phyloP scores from a whole-genome alignment of 2,113 vertebrate genomes.

The Muscicapa adusta region DNA sequence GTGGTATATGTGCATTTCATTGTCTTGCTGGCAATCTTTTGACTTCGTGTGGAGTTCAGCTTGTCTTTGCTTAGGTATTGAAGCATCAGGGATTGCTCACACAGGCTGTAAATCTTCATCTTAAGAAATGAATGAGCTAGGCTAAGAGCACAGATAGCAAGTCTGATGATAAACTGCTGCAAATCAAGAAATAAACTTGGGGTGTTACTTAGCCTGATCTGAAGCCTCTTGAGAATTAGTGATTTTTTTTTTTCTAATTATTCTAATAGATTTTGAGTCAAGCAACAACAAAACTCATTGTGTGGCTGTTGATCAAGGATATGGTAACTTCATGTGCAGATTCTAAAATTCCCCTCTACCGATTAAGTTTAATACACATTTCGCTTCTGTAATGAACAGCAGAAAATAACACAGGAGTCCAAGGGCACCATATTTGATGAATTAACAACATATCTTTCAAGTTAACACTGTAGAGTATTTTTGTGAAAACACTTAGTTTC shows the following conservation, averaged over 20 bases:
- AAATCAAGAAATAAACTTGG: not conserved
- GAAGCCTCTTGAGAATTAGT: not conserved
- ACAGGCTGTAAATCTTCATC: not conserved
- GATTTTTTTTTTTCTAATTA: not conserved
- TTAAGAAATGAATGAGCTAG: not conserved
- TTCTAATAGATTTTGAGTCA: not conserved
- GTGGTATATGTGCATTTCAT: not conserved
- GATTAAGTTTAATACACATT: not conserved
- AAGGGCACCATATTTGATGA: not conserved
- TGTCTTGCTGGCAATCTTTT: not conserved
- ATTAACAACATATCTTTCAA: not conserved
- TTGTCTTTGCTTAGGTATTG: not conserved
- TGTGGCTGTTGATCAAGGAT: not conserved
- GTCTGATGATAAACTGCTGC: not conserved
- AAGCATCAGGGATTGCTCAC: not conserved
- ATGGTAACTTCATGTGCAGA: not conserved
- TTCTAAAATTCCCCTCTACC: not conserved
- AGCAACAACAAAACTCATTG: not conserved
- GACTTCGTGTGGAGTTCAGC: not conserved
- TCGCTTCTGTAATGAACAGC: not conserved
- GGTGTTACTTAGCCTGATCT: not conserved
- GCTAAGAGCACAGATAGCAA: not conserved
- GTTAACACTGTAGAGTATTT: not conserved
- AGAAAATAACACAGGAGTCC: not conserved
- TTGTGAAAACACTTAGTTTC: not conserved